Percentiles rank a stretch among this genome's conserved stretches.
These are phyloP conservation scores for Scatophagus argus DNA, from an alignment of 2,113 vertebrate species.

Conservation along the genomic window DNA sequence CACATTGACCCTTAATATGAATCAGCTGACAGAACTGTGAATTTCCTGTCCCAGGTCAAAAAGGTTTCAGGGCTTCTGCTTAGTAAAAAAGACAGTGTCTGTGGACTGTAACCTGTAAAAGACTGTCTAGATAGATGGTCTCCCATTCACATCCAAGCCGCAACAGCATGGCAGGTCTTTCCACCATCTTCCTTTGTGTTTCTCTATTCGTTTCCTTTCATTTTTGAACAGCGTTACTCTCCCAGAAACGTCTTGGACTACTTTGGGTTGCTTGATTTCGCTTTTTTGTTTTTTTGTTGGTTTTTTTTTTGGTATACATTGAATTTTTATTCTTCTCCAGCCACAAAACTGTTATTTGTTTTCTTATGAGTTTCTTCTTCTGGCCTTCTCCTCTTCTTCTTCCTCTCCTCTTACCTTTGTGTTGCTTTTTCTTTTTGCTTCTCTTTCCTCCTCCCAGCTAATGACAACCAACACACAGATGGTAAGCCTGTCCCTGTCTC, in stretches of 20 bases:
- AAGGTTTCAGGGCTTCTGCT: not conserved
- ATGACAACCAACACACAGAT: slow-evolving; percentile 97
- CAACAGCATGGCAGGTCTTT: slow-evolving; percentile 66
- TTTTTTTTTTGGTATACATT: too few species aligned
- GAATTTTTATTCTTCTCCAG: slow-evolving; percentile 55
- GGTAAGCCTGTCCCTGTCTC: slow-evolving; percentile 92
- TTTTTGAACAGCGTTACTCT: slow-evolving; percentile 62
- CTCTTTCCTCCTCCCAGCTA: slow-evolving; percentile 94
- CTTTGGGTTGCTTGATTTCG: slow-evolving; percentile 65
- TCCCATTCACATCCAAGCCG: slow-evolving; percentile 53
- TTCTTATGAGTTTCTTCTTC: slow-evolving; percentile 70
- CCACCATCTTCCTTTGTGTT: slow-evolving; percentile 79
- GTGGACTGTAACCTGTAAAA: not conserved
- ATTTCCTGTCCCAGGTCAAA: not conserved
- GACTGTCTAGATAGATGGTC: not conserved
- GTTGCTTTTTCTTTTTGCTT: slow-evolving; percentile 89
- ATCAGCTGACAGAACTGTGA: not conserved
- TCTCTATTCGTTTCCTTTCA: slow-evolving; percentile 78
- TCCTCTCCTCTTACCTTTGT: slow-evolving; percentile 85
- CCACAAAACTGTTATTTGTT: slow-evolving; percentile 46
- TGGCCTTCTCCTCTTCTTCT: slow-evolving; percentile 82
- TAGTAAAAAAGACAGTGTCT: not conserved
- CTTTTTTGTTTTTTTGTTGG: slow-evolving; percentile 45
- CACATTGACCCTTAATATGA: not conserved
- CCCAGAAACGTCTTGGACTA: slow-evolving; percentile 67